phyloP scores from a whole-genome alignment of 2,888 invertebrate genomes.

The Atrina japonica region DNA sequence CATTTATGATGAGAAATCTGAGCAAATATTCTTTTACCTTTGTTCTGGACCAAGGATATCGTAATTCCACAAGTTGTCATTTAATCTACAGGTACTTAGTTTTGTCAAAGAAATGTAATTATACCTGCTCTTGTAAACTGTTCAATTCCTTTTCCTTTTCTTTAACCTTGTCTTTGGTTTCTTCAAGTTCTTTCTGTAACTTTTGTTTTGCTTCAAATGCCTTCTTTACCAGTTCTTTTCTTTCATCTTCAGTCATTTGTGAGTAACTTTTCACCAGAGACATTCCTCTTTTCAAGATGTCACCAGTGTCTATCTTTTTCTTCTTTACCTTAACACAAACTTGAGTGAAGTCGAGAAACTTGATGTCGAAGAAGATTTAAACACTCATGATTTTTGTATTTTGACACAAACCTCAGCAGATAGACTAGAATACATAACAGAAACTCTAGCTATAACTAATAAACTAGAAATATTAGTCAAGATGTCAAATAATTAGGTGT shows the following conservation, averaged over 20 bases:
- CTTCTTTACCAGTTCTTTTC: slow-evolving; percentile 70
- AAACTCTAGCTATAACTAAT: too few relatives aligned
- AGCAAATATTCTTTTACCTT: too few relatives aligned
- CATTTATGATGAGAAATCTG: too few relatives aligned
- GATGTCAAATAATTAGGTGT: too few relatives aligned
- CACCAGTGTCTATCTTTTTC: slow-evolving; percentile 47
- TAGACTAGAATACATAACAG: too few relatives aligned
- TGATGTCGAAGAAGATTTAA: too few relatives aligned
- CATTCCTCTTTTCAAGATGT: slow-evolving; percentile 66
- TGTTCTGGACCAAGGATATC: too few relatives aligned
- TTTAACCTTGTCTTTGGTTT: slow-evolving; percentile 68
- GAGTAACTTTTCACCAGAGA: slow-evolving; percentile 70
- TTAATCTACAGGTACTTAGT: too few relatives aligned
- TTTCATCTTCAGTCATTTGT: slow-evolving; percentile 70
- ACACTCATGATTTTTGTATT: too few relatives aligned
- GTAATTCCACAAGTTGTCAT: too few relatives aligned
- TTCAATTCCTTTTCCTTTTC: slow-evolving; percentile 69
- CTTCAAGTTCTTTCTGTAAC: slow-evolving; percentile 65
- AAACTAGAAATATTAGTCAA: too few relatives aligned
- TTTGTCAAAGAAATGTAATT: neutral
- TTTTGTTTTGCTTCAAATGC: slow-evolving; percentile 70
- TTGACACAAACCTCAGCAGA: too few relatives aligned
- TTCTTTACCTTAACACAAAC: slow-evolving; percentile 21
- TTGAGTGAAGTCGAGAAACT: neutral
- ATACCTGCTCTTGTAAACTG: slow-evolving; percentile 67